phyloP scores from a whole-genome alignment of 1,140 invertebrate genomes.

The Drosophila truncata region DNA sequence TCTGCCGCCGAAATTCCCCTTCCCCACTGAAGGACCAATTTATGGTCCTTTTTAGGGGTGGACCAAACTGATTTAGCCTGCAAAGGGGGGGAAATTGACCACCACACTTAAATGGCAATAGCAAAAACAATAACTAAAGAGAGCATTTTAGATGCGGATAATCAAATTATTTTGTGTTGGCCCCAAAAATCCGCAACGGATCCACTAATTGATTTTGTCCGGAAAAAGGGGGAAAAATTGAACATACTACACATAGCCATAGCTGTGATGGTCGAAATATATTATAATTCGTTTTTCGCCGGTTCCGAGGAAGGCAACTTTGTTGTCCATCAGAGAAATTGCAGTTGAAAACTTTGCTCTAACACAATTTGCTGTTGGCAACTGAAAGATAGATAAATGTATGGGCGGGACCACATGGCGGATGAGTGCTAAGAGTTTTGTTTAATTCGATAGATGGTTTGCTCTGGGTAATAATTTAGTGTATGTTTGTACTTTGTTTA shows the following conservation, averaged over 20 bases:
- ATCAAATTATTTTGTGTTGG: slow-evolving; percentile 11
- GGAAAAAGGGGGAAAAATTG: slow-evolving; percentile 13
- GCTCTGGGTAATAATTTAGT: not conserved
- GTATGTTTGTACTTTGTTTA: not conserved
- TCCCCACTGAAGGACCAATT: slow-evolving; percentile 1
- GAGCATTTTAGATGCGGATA: slow-evolving; percentile 15
- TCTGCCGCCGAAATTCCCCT: slow-evolving; percentile 13
- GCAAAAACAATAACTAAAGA: slow-evolving; percentile 5
- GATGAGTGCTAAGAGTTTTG: slow-evolving; percentile 14
- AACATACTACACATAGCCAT: not conserved
- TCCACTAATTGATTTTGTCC: slow-evolving; percentile 47
- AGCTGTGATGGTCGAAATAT: not conserved
- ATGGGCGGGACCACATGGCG: slow-evolving; percentile 33
- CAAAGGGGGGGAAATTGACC: not conserved
- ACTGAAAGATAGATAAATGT: not conserved
- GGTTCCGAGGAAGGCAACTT: slow-evolving; percentile 12
- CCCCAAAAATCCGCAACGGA: slow-evolving; percentile 29
- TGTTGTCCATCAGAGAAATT: slow-evolving; percentile 35
- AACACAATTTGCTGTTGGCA: slow-evolving; percentile 16
- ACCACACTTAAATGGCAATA: slow-evolving; percentile 11
- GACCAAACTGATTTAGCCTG: not conserved
- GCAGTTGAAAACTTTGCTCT: slow-evolving; percentile 16
- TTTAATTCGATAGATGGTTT: not conserved
- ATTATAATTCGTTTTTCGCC: slow-evolving; percentile 40
- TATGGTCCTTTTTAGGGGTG: slow-evolving; percentile 10